These are phyloP conservation scores for Lasioglossum marginatum DNA, from an alignment of 2,888 invertebrate species.

Conservation along the genomic window DNA sequence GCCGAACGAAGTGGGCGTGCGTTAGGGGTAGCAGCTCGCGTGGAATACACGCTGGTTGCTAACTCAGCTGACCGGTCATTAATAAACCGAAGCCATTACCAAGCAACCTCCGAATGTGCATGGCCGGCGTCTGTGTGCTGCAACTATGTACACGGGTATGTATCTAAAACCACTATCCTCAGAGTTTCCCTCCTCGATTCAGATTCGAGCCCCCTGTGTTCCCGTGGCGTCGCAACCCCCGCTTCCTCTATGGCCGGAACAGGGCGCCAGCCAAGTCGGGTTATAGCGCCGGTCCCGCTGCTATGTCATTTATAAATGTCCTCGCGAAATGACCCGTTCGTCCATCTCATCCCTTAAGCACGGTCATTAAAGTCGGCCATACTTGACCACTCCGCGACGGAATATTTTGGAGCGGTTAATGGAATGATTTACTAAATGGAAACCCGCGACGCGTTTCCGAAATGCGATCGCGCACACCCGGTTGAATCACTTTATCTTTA, in stretches of 20 bases:
- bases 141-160: slow-evolving; percentile 62
- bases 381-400: slow-evolving; percentile 49
- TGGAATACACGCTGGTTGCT: slow-evolving; percentile 77
- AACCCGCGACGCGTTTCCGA: background rate
- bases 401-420: slow-evolving; percentile 58
- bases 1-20: slow-evolving; percentile 38
- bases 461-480: background rate
- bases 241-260: slow-evolving; percentile 70
- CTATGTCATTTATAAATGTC: slow-evolving; percentile 84
- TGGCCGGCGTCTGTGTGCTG: slow-evolving; percentile 56
- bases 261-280: slow-evolving; percentile 69
- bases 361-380: slow-evolving; percentile 82
- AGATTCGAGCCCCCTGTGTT: slow-evolving; percentile 63
- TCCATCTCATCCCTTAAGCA: slow-evolving; percentile 83
- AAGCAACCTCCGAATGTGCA: slow-evolving; percentile 76
- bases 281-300: slow-evolving; percentile 78
- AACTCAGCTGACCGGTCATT: slow-evolving; percentile 83
- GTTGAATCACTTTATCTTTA: background rate
- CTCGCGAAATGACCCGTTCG: slow-evolving; percentile 83
- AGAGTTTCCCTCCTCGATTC: slow-evolving; percentile 78
- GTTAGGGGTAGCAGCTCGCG: slow-evolving; percentile 71
- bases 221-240: slow-evolving; percentile 47
- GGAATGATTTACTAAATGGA: slow-evolving; percentile 57
- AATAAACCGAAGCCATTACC: slow-evolving; percentile 84
- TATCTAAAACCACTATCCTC: slow-evolving; percentile 81